Conservation (phyloP, 2,797 vertebrate species). For the Varecia variegata region DNA sequence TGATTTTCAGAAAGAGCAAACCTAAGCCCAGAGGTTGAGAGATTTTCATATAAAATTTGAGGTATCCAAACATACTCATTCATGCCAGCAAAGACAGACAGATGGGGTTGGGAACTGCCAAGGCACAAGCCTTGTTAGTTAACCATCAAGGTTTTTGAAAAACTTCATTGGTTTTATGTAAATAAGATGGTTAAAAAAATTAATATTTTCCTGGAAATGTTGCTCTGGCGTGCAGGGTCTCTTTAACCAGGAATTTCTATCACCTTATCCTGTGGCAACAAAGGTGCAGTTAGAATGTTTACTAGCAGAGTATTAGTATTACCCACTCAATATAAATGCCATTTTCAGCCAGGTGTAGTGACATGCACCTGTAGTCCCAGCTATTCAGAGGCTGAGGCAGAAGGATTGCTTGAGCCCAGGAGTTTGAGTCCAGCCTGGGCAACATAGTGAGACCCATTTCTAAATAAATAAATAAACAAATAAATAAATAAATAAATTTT, state of each 20-base stretch:
- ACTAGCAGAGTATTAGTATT: neutral
- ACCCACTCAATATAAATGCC: neutral
- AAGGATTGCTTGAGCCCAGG: neutral
- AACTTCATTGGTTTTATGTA: neutral
- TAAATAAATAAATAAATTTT: no score
- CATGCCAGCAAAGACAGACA: neutral
- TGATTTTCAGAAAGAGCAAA: slow-evolving; percentile 12
- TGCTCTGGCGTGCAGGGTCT: neutral
- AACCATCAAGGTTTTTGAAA: neutral
- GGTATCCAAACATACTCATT: neutral
- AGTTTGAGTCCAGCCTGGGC: neutral
- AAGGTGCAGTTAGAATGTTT: neutral
- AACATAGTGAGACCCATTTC: no score
- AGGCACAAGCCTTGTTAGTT: neutral
- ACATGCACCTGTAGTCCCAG: no score
- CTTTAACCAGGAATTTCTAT: neutral
- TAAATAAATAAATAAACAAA: no score
- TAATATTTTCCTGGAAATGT: slow-evolving; percentile 18
- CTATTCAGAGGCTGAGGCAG: neutral
- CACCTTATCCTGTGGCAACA: neutral
- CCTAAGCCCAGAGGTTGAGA: neutral
- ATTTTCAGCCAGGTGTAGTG: no score
- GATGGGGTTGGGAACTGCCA: neutral
- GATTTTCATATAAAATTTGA: neutral
- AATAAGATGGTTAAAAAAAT: slow-evolving; percentile 31